phyloP scores from a whole-genome alignment of 2,888 invertebrate genomes.

The Pristionchus maxplancki region DNA sequence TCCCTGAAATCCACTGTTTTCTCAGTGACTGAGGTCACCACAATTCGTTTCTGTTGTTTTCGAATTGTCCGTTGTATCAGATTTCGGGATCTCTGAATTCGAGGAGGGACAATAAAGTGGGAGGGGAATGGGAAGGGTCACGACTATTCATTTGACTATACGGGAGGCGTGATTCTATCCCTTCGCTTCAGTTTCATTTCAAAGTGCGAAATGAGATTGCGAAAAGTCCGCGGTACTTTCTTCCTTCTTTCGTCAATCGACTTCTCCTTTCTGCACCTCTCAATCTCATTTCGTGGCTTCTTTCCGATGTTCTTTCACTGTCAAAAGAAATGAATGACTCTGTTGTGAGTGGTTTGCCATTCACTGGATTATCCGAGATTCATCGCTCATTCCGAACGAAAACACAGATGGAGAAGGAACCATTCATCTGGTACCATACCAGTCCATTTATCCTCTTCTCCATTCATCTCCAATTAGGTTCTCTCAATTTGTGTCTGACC shows the following conservation, averaged over 20 bases:
- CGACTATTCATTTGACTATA: neutral
- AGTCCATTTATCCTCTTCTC: conserved; percentile 3
- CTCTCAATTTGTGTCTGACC: neutral
- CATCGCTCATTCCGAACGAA: neutral
- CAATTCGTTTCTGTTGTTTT: conserved; percentile 26
- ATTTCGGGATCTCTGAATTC: neutral
- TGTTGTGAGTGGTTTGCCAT: neutral
- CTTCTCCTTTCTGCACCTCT: neutral
- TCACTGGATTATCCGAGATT: neutral
- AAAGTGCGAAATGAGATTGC: conserved; percentile 21
- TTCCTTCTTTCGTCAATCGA: neutral
- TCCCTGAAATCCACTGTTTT: neutral
- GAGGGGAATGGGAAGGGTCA: neutral
- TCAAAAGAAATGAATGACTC: neutral
- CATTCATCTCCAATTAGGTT: conserved; percentile 11
- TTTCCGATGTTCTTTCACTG: neutral
- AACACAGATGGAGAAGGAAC: neutral
- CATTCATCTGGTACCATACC: neutral
- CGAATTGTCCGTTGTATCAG: neutral
- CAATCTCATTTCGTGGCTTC: neutral
- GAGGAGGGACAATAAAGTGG: neutral
- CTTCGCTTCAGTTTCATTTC: neutral
- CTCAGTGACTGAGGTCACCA: neutral
- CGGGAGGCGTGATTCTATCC: neutral
- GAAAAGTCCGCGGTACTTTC: neutral